Evolutionary conservation across 2,113 vertebrate species (phyloP).

Genomic region (Microtus richardsoni): DNA sequence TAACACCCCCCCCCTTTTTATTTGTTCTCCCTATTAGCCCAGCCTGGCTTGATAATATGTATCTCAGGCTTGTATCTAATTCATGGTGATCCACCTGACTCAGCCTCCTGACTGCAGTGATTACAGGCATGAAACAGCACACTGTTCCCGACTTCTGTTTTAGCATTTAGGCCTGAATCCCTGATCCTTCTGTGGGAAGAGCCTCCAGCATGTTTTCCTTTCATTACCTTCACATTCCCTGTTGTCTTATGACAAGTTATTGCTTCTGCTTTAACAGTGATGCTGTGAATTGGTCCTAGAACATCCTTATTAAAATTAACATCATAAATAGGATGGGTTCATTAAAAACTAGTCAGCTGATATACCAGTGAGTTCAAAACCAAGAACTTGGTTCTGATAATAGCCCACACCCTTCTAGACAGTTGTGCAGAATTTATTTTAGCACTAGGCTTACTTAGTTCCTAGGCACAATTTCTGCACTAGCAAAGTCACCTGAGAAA

Average conservation of each 20-base stretch:
- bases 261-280: neutral
- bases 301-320: conserved; percentile 7
- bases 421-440: neutral
- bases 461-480: neutral
- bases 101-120: neutral
- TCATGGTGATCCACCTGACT: neutral
- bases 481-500: neutral
- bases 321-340: neutral
- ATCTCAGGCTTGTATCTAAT: neutral
- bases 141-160: neutral
- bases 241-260: neutral
- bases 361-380: neutral
- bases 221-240: neutral
- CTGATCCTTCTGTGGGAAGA: neutral
- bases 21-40: neutral
- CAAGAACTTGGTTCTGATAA: neutral
- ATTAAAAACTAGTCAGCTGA: neutral
- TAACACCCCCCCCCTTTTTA: neutral
- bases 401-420: neutral
- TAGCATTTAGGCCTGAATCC: rapidly evolving
- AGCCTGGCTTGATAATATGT: neutral
- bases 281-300: neutral
- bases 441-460: neutral
- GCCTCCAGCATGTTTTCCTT: neutral
- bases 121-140: neutral